Evolutionary conservation across 1,140 invertebrate genomes (phyloP).

Genomic region (Frieseomelitta varia): DNA sequence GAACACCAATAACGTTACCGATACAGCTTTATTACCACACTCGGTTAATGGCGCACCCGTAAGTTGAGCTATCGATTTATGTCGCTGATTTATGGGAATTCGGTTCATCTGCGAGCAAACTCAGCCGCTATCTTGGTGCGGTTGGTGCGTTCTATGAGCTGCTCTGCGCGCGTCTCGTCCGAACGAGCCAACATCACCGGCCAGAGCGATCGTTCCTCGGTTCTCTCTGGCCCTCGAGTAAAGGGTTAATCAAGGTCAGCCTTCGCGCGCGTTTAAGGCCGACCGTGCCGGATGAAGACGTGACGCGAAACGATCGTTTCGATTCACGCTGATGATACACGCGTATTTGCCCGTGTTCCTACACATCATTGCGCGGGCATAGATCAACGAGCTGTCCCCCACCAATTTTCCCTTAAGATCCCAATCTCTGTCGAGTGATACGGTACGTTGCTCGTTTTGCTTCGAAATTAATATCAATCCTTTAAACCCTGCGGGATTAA

Average conservation of each 20-base stretch:
- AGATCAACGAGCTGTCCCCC: constrained; percentile 33
- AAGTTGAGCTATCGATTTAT: constrained; percentile 74
- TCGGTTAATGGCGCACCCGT: constrained; percentile 67
- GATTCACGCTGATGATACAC: constrained; percentile 48
- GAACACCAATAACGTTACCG: constrained; percentile 76
- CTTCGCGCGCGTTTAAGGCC: constrained; percentile 48
- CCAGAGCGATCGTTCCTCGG: constrained; percentile 48
- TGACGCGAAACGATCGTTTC: constrained; percentile 56
- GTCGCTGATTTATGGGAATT: constrained; percentile 72
- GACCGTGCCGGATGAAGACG: constrained; percentile 53
- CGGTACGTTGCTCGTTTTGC: no score
- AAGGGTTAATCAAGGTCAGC: constrained; percentile 63
- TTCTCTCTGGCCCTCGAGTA: neutral
- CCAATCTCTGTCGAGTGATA: no score
- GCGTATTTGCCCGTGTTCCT: constrained; percentile 34
- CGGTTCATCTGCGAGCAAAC: constrained; percentile 62
- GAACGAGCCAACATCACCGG: constrained; percentile 20
- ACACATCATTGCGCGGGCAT: constrained; percentile 21
- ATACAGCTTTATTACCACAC: constrained; percentile 74
- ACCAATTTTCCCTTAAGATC: no score
- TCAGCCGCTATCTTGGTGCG: neutral
- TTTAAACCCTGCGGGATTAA: no score
- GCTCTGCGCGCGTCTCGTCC: neutral
- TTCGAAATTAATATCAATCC: no score
- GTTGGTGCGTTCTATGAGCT: neutral